A percentile compares a stretch with the other conserved stretches of the same genome.
Conservation (phyloP, 2,888 invertebrate genomes). For the Tetramorium bicarinatum region DNA sequence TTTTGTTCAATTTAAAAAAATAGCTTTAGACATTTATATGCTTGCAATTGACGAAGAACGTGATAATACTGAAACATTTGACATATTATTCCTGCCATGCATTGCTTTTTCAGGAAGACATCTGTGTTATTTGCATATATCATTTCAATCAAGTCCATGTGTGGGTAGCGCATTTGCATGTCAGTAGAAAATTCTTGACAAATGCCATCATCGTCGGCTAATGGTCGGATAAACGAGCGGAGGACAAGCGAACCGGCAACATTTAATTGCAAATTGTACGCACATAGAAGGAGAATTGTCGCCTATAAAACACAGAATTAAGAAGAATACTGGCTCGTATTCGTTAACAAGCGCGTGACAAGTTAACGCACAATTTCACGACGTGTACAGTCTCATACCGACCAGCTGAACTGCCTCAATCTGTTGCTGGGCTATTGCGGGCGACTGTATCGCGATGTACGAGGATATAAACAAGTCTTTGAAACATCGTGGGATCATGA, state of each 20-base stretch:
- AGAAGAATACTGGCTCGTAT: not conserved
- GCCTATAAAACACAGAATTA: not conserved
- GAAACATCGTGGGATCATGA: not conserved
- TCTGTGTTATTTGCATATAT: slow-evolving; percentile 24
- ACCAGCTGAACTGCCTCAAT: not conserved
- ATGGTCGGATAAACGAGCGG: not conserved
- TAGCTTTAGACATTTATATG: not conserved
- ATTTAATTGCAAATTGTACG: slow-evolving; percentile 6
- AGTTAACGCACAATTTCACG: not conserved
- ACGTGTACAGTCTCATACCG: not conserved
- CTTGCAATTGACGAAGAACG: not conserved
- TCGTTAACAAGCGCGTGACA: not conserved
- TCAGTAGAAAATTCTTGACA: not conserved
- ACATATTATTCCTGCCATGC: slow-evolving; percentile 13
- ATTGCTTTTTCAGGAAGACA: slow-evolving; percentile 2
- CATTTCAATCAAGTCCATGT: not conserved
- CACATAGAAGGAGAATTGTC: not conserved
- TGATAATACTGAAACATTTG: slow-evolving; percentile 11
- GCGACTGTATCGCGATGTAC: not conserved
- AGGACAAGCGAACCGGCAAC: not conserved
- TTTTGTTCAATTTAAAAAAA: slow-evolving; percentile 5
- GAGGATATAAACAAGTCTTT: not conserved
- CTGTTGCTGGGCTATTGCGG: not conserved
- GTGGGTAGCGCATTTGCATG: slow-evolving; percentile 15
- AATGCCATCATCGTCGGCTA: not conserved